phyloP scores from a whole-genome alignment of 1,140 invertebrate genomes.

The Lethrus apterus region DNA sequence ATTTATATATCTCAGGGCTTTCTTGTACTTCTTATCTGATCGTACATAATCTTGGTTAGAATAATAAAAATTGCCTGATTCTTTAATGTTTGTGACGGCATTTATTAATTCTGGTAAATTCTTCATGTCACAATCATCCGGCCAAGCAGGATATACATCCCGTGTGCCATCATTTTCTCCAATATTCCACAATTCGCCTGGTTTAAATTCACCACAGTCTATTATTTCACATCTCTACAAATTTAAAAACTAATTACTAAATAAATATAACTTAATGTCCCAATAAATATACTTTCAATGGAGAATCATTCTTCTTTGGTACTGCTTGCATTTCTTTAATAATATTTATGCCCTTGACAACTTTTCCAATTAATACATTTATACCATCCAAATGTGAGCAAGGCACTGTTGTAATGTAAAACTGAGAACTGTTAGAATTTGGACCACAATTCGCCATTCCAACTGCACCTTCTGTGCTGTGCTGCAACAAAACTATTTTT shows the following conservation, averaged over 20 bases:
- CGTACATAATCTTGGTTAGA: slow-evolving; percentile 49
- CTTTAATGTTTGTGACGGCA: slow-evolving; percentile 55
- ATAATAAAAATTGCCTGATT: slow-evolving; percentile 64
- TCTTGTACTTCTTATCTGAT: slow-evolving; percentile 65
- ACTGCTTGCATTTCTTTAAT: slow-evolving; percentile 58
- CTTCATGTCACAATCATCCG: slow-evolving; percentile 58
- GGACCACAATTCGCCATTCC: slow-evolving; percentile 89
- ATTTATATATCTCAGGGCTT: slow-evolving; percentile 60
- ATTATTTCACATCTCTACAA: slow-evolving; percentile 55
- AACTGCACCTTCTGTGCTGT: slow-evolving; percentile 62
- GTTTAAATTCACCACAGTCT: slow-evolving; percentile 64
- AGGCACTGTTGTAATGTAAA: slow-evolving; percentile 82
- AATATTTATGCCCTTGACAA: slow-evolving; percentile 62
- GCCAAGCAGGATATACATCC: slow-evolving; percentile 66
- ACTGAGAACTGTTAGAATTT: slow-evolving; percentile 89
- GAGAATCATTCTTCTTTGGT: slow-evolving; percentile 48
- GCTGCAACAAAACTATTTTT: slow-evolving; percentile 41
- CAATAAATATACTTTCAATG: slow-evolving; percentile 45
- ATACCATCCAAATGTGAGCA: slow-evolving; percentile 80
- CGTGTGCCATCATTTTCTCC: slow-evolving; percentile 59
- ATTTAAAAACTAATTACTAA: no score
- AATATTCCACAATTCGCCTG: slow-evolving; percentile 55
- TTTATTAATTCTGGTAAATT: slow-evolving; percentile 23
- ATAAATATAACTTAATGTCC: no score
- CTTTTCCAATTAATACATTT: slow-evolving; percentile 86